These are phyloP conservation scores for Lissonota sp. DNA, from an alignment of 2,888 invertebrate species.

Conservation along the genomic window DNA sequence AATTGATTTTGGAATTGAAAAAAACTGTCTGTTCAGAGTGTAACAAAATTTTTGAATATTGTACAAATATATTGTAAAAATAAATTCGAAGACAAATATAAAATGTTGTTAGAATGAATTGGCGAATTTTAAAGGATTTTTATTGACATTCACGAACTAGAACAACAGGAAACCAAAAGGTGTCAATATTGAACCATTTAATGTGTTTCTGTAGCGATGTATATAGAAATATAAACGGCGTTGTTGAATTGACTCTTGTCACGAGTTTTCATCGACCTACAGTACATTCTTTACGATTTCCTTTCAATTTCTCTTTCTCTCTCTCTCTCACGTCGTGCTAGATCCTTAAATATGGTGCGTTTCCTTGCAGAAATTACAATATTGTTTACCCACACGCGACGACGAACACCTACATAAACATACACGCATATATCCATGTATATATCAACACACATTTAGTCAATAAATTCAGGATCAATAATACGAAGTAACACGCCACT, in stretches of 20 bases:
- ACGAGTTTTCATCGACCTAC: slow-evolving; percentile 25
- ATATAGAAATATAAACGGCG: slow-evolving; percentile 15
- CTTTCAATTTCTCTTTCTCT: background rate
- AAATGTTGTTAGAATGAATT: too few species aligned
- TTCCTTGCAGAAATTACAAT: slow-evolving; percentile 52
- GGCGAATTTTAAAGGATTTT: too few species aligned
- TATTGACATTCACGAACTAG: too few species aligned
- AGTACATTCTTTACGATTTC: slow-evolving; percentile 37
- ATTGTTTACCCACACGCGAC: slow-evolving; percentile 63
- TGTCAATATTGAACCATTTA: too few species aligned
- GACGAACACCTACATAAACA: slow-evolving; percentile 7
- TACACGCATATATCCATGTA: slow-evolving; percentile 24
- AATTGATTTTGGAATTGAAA: too few species aligned
- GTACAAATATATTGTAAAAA: too few species aligned
- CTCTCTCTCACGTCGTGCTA: slow-evolving; percentile 24
- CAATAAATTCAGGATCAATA: slow-evolving; percentile 62
- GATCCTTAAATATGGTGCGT: slow-evolving; percentile 36
- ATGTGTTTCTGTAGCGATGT: background rate
- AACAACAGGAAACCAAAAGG: too few species aligned
- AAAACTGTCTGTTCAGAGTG: too few species aligned
- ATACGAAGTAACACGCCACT: slow-evolving; percentile 31
- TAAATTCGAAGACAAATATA: too few species aligned
- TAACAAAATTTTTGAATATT: too few species aligned
- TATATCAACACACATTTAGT: background rate
- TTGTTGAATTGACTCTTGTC: slow-evolving; percentile 50